Percentiles rank a stretch among this genome's conserved stretches.
Conservation (phyloP, 2,888 invertebrate species). For the Nudaria mundana region DNA sequence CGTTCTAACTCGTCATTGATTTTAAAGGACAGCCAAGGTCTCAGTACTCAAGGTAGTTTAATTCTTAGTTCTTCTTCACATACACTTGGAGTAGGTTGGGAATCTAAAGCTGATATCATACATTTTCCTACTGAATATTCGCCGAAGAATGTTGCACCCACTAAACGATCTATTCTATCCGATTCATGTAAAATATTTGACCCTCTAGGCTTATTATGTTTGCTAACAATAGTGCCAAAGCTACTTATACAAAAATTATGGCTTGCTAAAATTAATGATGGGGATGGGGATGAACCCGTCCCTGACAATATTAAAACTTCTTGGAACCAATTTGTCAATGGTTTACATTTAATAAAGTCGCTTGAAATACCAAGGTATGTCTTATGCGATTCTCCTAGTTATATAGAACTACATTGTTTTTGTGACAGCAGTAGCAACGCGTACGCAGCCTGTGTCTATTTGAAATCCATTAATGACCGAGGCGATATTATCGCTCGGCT, state of each 20-base stretch:
- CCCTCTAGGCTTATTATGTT: background rate
- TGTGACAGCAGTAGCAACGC: background rate
- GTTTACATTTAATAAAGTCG: background rate
- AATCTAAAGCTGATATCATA: background rate
- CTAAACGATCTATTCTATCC: background rate
- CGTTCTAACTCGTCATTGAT: background rate
- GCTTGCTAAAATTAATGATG: background rate
- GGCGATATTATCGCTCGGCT: background rate
- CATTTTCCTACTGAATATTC: background rate
- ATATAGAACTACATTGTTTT: background rate
- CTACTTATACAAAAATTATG: background rate
- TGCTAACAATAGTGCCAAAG: background rate
- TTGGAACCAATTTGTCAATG: background rate
- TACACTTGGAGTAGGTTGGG: conserved; percentile 2
- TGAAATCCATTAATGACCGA: background rate
- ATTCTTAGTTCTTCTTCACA: conserved; percentile 1
- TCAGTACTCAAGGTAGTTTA: too few species aligned
- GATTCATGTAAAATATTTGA: background rate
- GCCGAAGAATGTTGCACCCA: background rate
- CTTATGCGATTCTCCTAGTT: background rate
- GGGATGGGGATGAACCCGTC: background rate
- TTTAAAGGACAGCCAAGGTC: background rate
- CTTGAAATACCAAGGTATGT: background rate
- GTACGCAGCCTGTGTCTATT: background rate
- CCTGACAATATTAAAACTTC: background rate